Evolutionary conservation across 2,888 invertebrate species (phyloP).

Genomic region (Stegophylla sp.): DNA sequence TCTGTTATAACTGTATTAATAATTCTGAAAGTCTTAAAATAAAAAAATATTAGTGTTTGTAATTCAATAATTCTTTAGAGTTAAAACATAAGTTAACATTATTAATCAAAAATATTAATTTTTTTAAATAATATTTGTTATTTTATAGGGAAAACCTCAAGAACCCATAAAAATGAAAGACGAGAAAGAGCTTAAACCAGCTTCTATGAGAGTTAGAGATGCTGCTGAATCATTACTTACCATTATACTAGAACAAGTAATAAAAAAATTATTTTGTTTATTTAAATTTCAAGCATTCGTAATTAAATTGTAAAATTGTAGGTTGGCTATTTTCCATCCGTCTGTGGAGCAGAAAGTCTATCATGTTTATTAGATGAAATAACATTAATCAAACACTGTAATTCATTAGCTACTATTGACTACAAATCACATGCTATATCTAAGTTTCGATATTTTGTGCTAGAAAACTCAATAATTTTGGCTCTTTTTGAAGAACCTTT

Average conservation of each 20-base stretch:
- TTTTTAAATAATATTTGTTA: slow-evolving; percentile 7
- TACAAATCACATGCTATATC: slow-evolving; percentile 72
- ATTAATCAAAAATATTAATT: too few relatives aligned
- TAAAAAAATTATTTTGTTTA: slow-evolving; percentile 13
- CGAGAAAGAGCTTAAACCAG: slow-evolving; percentile 94
- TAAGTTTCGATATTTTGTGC: slow-evolving; percentile 86
- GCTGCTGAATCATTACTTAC: slow-evolving; percentile 94
- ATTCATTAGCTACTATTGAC: slow-evolving; percentile 68
- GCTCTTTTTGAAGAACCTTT: slow-evolving; percentile 90
- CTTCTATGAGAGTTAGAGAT: slow-evolving; percentile 95
- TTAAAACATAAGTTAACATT: too few relatives aligned
- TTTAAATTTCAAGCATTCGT: not conserved
- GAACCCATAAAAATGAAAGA: slow-evolving; percentile 92
- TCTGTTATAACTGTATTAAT: too few relatives aligned
- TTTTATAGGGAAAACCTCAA: slow-evolving; percentile 75
- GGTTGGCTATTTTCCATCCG: slow-evolving; percentile 79
- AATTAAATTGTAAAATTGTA: slow-evolving; percentile 21
- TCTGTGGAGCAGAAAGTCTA: slow-evolving; percentile 82
- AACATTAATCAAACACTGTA: slow-evolving; percentile 78
- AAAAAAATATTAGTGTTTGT: too few relatives aligned
- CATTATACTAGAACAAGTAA: slow-evolving; percentile 85
- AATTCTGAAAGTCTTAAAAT: too few relatives aligned
- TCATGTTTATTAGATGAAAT: slow-evolving; percentile 89
- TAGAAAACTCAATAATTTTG: slow-evolving; percentile 87
- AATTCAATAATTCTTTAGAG: too few relatives aligned